Conservation (phyloP, 2,113 vertebrate genomes). For the Artemisiospiza belli region DNA sequence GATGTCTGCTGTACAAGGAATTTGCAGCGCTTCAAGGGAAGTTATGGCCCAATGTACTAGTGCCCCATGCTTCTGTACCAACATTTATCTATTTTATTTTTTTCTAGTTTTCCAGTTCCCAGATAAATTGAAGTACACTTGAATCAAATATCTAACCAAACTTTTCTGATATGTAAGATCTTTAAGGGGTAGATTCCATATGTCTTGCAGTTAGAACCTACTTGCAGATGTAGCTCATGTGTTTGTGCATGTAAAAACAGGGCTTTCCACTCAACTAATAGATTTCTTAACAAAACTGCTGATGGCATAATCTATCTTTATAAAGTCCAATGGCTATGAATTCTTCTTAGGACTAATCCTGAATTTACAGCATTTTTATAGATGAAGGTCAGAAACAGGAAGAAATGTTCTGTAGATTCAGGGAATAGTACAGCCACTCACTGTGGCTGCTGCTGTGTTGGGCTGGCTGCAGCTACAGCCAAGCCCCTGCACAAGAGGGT, state of each 20-base stretch:
- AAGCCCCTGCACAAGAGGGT: not conserved
- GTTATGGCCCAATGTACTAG: not conserved
- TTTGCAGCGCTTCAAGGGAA: not conserved
- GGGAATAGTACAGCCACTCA: not conserved
- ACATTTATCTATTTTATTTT: not conserved
- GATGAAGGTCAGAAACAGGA: not conserved
- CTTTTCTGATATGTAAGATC: not conserved
- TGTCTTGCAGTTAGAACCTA: not conserved
- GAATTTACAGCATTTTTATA: not conserved
- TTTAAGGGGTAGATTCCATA: not conserved
- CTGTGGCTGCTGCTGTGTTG: not conserved
- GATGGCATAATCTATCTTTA: not conserved
- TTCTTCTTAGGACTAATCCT: not conserved
- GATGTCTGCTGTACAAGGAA: not conserved
- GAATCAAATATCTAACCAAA: not conserved
- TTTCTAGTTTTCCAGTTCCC: not conserved
- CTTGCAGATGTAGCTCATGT: not conserved
- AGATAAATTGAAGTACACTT: not conserved
- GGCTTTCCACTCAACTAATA: not conserved
- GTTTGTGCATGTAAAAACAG: not conserved
- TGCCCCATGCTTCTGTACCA: not conserved
- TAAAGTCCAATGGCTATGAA: not conserved
- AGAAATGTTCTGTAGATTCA: not conserved
- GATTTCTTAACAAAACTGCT: not conserved
- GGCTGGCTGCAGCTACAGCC: not conserved